Percentiles rank a stretch among this genome's conserved stretches.
phyloP scores from a whole-genome alignment of 1,140 invertebrate genomes.

The Conus ventricosus region DNA sequence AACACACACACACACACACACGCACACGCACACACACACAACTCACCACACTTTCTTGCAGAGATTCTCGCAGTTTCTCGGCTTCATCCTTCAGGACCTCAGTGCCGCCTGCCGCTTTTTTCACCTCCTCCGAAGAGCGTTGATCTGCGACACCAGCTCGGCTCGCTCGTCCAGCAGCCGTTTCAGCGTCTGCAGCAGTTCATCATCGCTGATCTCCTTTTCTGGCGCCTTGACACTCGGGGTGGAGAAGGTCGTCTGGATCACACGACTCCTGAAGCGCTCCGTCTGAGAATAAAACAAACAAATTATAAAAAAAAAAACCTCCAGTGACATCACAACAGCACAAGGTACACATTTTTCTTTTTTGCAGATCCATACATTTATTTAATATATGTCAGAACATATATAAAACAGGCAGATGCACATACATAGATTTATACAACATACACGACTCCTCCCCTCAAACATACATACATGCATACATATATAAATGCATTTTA shows the following conservation, averaged over 20 bases:
- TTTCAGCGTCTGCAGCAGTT: conserved; percentile 68
- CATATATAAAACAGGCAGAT: no score
- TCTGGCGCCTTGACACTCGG: conserved; percentile 68
- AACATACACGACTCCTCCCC: no score
- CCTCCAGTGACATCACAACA: no score
- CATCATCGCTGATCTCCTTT: conserved; percentile 70
- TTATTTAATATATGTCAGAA: no score
- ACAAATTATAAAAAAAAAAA: neutral
- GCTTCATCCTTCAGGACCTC: conserved; percentile 61
- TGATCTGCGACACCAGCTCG: conserved; percentile 59
- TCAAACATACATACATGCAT: no score
- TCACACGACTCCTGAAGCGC: conserved; percentile 67
- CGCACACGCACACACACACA: no score
- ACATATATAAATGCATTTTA: no score
- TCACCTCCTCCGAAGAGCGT: conserved; percentile 62
- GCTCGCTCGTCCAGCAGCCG: conserved; percentile 68
- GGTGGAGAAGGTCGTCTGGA: conserved; percentile 71
- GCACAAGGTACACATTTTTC: no score
- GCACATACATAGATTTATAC: no score
- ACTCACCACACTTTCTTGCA: conserved; percentile 62
- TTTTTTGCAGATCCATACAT: no score
- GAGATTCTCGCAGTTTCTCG: conserved; percentile 59
- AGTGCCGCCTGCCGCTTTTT: conserved; percentile 55
- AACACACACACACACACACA: neutral
- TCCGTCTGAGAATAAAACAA: conserved; percentile 64